These are phyloP conservation scores for Steatornis caripensis DNA, from an alignment of 2,113 vertebrate species.

Conservation along the genomic window DNA sequence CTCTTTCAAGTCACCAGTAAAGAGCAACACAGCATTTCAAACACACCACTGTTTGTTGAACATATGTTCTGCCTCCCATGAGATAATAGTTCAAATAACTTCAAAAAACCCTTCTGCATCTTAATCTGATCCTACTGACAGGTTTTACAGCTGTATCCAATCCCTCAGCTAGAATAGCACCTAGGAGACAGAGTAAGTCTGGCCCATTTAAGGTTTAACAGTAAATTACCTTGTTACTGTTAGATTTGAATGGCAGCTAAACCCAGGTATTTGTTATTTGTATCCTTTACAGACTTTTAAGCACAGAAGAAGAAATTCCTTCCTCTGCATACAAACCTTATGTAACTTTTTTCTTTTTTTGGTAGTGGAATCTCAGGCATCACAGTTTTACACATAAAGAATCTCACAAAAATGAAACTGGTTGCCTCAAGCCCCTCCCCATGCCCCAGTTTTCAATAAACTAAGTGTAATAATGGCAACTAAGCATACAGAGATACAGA, in stretches of 20 bases:
- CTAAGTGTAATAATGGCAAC: neutral
- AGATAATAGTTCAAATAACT: neutral
- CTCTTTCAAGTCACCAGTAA: neutral
- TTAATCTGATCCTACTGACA: neutral
- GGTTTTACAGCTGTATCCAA: neutral
- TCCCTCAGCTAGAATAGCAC: neutral
- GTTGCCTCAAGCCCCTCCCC: neutral
- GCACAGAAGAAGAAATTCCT: neutral
- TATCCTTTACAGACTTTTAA: neutral
- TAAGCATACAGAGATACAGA: neutral
- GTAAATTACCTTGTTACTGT: neutral
- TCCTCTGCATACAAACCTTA: neutral
- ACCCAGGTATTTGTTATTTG: neutral
- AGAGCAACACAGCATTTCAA: neutral
- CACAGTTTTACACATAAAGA: neutral
- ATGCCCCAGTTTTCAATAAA: neutral
- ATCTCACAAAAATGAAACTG: neutral
- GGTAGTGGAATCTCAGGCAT: neutral
- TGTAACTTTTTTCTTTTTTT: neutral
- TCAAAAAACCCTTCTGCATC: neutral
- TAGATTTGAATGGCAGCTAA: neutral
- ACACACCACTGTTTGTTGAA: neutral
- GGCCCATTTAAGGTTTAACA: neutral
- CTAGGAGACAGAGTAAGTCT: neutral
- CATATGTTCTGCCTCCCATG: neutral